Percentiles rank a stretch among this genome's conserved stretches.
phyloP scores from a whole-genome alignment of 2,113 vertebrate genomes.

The Riparia riparia region DNA sequence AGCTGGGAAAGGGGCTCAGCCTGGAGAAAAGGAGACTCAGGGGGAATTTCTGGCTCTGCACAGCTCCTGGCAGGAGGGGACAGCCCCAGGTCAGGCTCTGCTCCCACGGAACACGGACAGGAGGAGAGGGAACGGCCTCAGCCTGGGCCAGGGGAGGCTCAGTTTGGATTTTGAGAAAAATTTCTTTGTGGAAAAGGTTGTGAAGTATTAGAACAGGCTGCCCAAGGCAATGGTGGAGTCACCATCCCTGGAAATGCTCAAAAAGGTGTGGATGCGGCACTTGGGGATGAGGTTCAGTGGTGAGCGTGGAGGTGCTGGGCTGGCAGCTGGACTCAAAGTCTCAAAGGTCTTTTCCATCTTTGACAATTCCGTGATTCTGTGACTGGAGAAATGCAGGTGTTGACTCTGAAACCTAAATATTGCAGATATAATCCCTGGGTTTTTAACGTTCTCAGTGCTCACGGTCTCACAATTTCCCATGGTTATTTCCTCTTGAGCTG shows the following conservation, averaged over 20 bases:
- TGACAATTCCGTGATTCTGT: background rate
- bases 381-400: background rate
- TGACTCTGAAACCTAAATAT: background rate
- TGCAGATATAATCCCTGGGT: background rate
- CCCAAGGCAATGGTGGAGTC: background rate
- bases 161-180: background rate
- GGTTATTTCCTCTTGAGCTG: background rate
- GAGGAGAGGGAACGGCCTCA: background rate
- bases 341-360: fast-evolving
- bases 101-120: background rate
- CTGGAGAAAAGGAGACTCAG: background rate
- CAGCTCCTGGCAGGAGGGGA: background rate
- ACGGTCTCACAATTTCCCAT: fast-evolving
- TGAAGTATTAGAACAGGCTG: background rate
- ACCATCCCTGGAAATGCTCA: background rate
- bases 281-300: background rate
- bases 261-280: background rate
- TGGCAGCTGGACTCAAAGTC: background rate
- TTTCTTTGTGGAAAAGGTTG: background rate
- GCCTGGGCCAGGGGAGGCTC: fast-evolving
- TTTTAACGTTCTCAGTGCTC: background rate
- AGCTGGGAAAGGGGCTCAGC: background rate
- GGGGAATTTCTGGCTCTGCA: background rate
- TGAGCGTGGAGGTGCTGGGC: background rate
- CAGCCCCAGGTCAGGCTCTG: fast-evolving